phyloP scores from a whole-genome alignment of 1,140 invertebrate species.

The Drosophila parabipectinata region DNA sequence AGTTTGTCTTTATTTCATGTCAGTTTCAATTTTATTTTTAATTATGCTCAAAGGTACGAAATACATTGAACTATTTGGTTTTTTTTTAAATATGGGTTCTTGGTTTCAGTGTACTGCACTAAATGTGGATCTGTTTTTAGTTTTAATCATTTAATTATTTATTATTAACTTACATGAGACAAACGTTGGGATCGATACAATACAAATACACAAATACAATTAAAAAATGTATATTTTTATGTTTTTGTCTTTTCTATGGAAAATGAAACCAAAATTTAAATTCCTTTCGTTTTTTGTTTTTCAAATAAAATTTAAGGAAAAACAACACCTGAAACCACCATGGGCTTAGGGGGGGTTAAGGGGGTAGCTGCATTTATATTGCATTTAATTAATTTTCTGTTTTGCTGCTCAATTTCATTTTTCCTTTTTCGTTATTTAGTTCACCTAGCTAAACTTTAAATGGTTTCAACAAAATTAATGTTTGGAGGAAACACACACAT shows the following conservation, averaged over 20 bases:
- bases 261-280: slow-evolving; percentile 46
- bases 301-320: neutral
- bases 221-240: neutral
- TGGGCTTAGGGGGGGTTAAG: neutral
- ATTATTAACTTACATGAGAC: slow-evolving; percentile 37
- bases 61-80: slow-evolving; percentile 60
- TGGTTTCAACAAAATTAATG: slow-evolving; percentile 22
- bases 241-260: neutral
- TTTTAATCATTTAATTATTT: neutral
- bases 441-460: slow-evolving; percentile 64
- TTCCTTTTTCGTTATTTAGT: slow-evolving; percentile 35
- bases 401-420: slow-evolving; percentile 6
- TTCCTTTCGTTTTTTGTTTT: slow-evolving; percentile 3
- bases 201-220: slow-evolving; percentile 32
- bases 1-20: slow-evolving; percentile 21
- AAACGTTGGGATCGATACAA: slow-evolving; percentile 59
- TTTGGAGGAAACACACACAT: neutral
- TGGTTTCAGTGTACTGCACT: slow-evolving; percentile 12
- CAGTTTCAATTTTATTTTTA: slow-evolving; percentile 46
- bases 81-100: slow-evolving; percentile 24
- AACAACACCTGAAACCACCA: slow-evolving; percentile 17
- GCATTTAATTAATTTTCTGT: slow-evolving; percentile 12
- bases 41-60: slow-evolving; percentile 61
- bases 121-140: slow-evolving; percentile 15
- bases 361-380: neutral